A percentile compares a stretch with the other conserved stretches of the same genome.
phyloP scores from a whole-genome alignment of 1,140 invertebrate species.

The Musca domestica region DNA sequence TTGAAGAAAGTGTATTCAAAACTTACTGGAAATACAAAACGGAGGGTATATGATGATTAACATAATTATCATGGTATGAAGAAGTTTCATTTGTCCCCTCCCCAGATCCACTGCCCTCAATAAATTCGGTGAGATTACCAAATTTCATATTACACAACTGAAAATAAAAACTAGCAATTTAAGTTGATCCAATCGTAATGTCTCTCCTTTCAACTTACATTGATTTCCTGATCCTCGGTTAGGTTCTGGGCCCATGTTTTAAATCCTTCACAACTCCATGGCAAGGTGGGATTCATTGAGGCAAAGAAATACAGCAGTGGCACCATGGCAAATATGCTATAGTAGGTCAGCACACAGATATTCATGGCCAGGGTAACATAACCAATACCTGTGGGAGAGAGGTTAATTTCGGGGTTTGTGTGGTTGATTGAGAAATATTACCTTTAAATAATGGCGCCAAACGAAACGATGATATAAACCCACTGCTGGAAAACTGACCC shows the following conservation, averaged over 20 bases:
- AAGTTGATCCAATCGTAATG: no score
- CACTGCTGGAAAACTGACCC: slow-evolving; percentile 48
- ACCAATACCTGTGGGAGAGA: slow-evolving; percentile 37
- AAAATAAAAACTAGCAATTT: no score
- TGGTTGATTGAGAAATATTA: not conserved
- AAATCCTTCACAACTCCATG: slow-evolving; percentile 44
- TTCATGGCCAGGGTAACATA: slow-evolving; percentile 39
- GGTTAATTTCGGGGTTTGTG: not conserved
- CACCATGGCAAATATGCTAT: slow-evolving; percentile 37
- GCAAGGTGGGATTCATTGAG: slow-evolving; percentile 38
- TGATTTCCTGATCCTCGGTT: not conserved
- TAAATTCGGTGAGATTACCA: no score
- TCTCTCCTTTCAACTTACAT: slow-evolving; percentile 3
- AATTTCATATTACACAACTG: no score
- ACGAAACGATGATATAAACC: slow-evolving; percentile 44
- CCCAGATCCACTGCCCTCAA: no score
- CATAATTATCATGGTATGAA: not conserved
- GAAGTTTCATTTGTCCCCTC: no score
- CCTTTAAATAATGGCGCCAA: slow-evolving; percentile 47
- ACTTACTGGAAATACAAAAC: slow-evolving; percentile 39
- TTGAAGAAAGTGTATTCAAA: not conserved
- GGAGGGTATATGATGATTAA: slow-evolving; percentile 35
- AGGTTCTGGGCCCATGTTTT: slow-evolving; percentile 12
- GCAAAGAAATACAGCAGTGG: slow-evolving; percentile 39
- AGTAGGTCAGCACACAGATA: slow-evolving; percentile 33